Base-by-base conservation (phyloP, 2,888 invertebrate genomes). In the Caenorhabditis plicata region DNA sequence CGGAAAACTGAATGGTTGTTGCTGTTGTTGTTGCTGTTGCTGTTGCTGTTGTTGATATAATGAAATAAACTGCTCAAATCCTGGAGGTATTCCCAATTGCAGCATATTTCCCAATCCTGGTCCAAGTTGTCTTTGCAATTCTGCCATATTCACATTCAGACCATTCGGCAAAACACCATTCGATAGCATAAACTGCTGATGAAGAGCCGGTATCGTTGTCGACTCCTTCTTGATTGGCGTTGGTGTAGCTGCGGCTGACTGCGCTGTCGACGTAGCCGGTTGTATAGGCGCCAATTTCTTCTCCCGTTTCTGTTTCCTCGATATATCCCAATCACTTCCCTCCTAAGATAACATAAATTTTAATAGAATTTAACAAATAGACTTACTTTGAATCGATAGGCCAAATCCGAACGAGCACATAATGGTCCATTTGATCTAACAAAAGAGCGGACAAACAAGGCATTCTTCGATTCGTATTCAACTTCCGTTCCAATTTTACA, bases 381-480 rank as follows among this genome's bases (percentile, higher is more conserved):
- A 4, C 40, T 42, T 11, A 13, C 38, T 17, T 55, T 61, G 22
- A 51, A 39, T 15, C 48, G 48, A 27, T 38, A 61, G 7, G 8
- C 1, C 23, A 55, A 19, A 35, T 61, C 61, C 2, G 61, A 48
- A 22, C 61, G 38, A 2, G 55, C 29, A 35, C 55, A 45, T 11
- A 46, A 32, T 2, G 47, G 55, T 0, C 61, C 61, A 32, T 55
- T 55, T 0, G 55, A 51, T 44, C 61, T 22, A 7, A 50, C 27
- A 17, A 55, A 11, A 3, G 47, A 23, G 9, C 50, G 41, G 8
- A 61, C 39, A 17, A 51, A 61, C 2, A 4, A 9, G 11, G 61
- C 61, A 17, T 42, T 55, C 13, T 20, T 22, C 4, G 51, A 25
- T 19, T 44, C 44, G 23, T 31, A 52, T n/a, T 43, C 55, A 3